Conservation (phyloP, 2,888 invertebrate species). For the Ophion ellenae region DNA sequence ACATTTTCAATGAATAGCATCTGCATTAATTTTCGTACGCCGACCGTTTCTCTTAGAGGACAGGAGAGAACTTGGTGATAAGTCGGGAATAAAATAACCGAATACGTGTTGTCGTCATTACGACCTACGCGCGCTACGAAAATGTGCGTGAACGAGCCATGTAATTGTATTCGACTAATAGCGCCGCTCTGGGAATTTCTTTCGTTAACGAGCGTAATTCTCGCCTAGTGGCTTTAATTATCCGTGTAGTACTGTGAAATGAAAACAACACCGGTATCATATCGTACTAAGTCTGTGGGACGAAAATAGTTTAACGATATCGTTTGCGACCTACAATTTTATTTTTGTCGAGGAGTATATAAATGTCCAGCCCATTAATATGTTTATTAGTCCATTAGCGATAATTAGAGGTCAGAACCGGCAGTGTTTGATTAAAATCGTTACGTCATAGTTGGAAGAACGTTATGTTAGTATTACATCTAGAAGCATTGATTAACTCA, state of each 20-base stretch:
- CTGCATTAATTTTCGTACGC: neutral
- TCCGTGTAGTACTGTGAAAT: constrained; percentile 20
- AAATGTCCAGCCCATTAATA: constrained; percentile 17
- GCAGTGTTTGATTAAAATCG: neutral
- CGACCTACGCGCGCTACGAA: neutral
- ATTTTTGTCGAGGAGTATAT: constrained; percentile 27
- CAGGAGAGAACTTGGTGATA: no score
- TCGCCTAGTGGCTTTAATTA: constrained; percentile 38
- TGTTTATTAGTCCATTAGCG: constrained; percentile 35
- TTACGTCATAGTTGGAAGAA: neutral
- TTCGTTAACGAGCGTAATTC: constrained; percentile 46
- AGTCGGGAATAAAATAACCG: neutral
- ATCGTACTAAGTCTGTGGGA: neutral
- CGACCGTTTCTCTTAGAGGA: no score
- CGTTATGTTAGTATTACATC: no score
- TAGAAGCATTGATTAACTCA: no score
- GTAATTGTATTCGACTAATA: neutral
- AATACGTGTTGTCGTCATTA: constrained; percentile 5
- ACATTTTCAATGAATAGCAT: no score
- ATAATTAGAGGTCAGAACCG: neutral
- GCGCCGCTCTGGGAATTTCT: neutral
- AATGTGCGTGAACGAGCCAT: constrained; percentile 1
- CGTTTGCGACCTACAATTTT: constrained; percentile 31
- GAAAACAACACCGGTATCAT: constrained; percentile 24
- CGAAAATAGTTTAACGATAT: constrained; percentile 9